phyloP scores from a whole-genome alignment of 2,888 invertebrate genomes.

The Philhelius pedissequus region DNA sequence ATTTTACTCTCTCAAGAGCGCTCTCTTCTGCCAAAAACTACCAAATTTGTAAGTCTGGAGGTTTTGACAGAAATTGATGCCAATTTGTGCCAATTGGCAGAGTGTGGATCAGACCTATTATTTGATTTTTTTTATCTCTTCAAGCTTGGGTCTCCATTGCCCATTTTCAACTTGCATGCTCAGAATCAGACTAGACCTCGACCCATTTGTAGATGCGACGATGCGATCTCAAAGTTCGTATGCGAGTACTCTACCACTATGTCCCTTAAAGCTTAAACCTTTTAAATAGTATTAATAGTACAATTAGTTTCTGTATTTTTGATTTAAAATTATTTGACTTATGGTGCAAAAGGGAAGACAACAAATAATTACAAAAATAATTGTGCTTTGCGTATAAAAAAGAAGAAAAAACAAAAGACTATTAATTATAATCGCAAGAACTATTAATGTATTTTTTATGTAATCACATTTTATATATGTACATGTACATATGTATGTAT shows the following conservation, averaged over 20 bases:
- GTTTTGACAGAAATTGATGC: too few relatives aligned
- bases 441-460: conserved; percentile 58
- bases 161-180: background rate
- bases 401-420: conserved; percentile 11
- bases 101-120: too few relatives aligned
- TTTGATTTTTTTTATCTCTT: background rate
- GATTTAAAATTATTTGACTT: conserved; percentile 1
- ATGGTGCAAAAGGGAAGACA: conserved; percentile 45
- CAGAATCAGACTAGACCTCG: too few relatives aligned
- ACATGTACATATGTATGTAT: conserved; percentile 22
- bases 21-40: too few relatives aligned
- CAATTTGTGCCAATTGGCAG: too few relatives aligned
- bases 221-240: background rate
- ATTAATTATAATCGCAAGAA: conserved; percentile 39
- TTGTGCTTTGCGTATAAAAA: conserved; percentile 46
- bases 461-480: conserved; percentile 43
- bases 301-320: conserved; percentile 31
- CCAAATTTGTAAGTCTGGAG: too few relatives aligned
- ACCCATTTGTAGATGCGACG: background rate
- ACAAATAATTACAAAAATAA: conserved; percentile 21
- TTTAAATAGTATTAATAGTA: conserved; percentile 59
- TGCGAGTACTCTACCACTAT: background rate
- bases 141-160: background rate
- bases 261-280: background rate
- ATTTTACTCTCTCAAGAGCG: too few relatives aligned